A percentile compares a stretch with the other conserved stretches of the same genome.
Conservation (phyloP, 1,140 invertebrate genomes). For the Apis florea region DNA sequence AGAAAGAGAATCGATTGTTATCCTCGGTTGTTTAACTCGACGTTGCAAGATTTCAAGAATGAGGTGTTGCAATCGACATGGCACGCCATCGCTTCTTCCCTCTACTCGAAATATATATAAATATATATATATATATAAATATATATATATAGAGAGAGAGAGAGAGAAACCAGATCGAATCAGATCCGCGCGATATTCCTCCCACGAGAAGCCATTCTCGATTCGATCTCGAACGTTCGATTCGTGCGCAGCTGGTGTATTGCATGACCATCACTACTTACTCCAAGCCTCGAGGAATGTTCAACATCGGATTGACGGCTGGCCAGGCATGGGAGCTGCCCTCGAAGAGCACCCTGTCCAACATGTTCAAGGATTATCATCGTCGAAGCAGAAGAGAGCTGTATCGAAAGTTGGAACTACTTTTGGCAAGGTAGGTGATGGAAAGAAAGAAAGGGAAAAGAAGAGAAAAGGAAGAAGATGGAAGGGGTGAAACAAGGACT, state of each 20-base stretch:
- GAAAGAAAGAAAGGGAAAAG: not conserved
- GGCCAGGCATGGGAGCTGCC: constrained; percentile 88
- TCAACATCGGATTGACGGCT: constrained; percentile 86
- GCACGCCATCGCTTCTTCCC: not conserved
- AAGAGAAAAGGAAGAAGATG: not conserved
- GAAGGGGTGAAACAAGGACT: too few species aligned
- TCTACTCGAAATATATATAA: not conserved
- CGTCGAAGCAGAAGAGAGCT: constrained; percentile 78
- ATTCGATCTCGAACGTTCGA: not conserved
- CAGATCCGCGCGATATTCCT: not conserved
- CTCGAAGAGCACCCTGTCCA: constrained; percentile 73
- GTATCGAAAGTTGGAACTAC: constrained; percentile 76
- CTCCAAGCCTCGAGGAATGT: constrained; percentile 81
- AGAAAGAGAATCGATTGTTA: too few species aligned
- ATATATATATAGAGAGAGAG: too few species aligned
- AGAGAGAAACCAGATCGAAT: not conserved
- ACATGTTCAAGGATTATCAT: constrained; percentile 76
- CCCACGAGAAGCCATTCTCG: not conserved
- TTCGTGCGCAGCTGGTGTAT: constrained; percentile 81
- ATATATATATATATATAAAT: not conserved
- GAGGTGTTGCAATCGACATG: too few species aligned
- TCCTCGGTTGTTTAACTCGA: too few species aligned
- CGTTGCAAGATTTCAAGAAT: too few species aligned
- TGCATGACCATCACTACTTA: constrained; percentile 83
- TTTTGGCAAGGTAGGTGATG: constrained; percentile 77